These are phyloP conservation scores for Drosophila sucinea DNA, from an alignment of 1,140 invertebrate species.

Conservation along the genomic window DNA sequence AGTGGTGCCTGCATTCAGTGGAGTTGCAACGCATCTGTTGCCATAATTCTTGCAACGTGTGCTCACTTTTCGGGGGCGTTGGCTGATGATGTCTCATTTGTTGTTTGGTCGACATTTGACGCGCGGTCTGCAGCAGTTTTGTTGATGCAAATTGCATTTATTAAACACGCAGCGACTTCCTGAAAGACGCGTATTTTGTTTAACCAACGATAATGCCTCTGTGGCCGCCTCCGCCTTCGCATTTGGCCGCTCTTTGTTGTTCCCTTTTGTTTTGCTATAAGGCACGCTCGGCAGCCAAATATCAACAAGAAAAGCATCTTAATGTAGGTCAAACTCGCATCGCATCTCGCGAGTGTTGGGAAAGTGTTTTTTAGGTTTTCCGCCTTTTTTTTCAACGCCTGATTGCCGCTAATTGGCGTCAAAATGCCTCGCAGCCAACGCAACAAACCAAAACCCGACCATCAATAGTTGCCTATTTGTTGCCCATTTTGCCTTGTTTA, in stretches of 20 bases:
- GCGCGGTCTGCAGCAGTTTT: constrained; percentile 38
- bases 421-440: constrained; percentile 60
- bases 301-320: constrained; percentile 33
- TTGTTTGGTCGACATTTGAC: constrained; percentile 49
- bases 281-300: constrained; percentile 40
- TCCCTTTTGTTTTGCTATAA: constrained; percentile 48
- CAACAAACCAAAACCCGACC: constrained; percentile 30
- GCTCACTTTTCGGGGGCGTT: constrained; percentile 47
- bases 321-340: constrained; percentile 65
- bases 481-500: constrained; percentile 50
- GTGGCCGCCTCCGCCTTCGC: constrained; percentile 35
- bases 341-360: constrained; percentile 45
- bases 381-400: constrained; percentile 61
- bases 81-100: constrained; percentile 72
- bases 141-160: constrained; percentile 67
- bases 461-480: constrained; percentile 52
- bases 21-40: constrained; percentile 67
- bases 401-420: constrained; percentile 78
- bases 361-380: constrained; percentile 70
- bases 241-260: constrained; percentile 31
- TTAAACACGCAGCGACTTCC: constrained; percentile 43
- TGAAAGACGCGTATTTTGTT: constrained; percentile 36
- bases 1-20: constrained; percentile 16
- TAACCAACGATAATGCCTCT: constrained; percentile 27
- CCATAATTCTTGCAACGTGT: constrained; percentile 70